These are phyloP conservation scores for Pasiphila rectangulata DNA, from an alignment of 2,888 invertebrate genomes.

Conservation along the genomic window DNA sequence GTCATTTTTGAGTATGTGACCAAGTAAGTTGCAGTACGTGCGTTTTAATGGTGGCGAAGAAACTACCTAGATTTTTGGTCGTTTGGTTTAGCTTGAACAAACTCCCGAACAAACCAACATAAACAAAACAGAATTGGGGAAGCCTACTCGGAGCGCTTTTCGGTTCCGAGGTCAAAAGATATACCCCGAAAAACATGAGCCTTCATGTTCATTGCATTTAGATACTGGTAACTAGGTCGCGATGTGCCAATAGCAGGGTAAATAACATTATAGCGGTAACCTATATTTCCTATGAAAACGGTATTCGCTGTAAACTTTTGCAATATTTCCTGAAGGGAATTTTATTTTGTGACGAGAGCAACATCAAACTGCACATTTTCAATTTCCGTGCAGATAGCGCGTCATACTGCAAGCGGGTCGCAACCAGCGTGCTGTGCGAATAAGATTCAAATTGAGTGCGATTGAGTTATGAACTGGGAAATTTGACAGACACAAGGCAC, in stretches of 20 bases:
- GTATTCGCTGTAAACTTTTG: background rate
- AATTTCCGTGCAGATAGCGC: slow-evolving; percentile 8
- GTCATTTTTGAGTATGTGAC: too few relatives aligned
- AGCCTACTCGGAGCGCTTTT: too few relatives aligned
- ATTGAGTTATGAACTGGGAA: background rate
- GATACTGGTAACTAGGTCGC: background rate
- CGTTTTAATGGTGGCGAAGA: too few relatives aligned
- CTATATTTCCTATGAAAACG: background rate
- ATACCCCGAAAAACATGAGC: too few relatives aligned
- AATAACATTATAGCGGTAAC: background rate
- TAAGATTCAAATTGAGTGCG: slow-evolving; percentile 5
- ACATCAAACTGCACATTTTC: slow-evolving; percentile 15
- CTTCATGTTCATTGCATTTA: background rate
- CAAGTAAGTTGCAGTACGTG: too few relatives aligned
- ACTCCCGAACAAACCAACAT: too few relatives aligned
- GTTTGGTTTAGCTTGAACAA: too few relatives aligned
- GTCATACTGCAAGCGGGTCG: background rate
- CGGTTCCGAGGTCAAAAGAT: too few relatives aligned
- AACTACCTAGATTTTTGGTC: too few relatives aligned
- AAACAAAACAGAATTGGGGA: too few relatives aligned
- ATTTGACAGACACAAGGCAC: background rate
- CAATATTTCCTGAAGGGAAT: background rate
- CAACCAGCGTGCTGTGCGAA: background rate
- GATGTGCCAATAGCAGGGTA: too few relatives aligned
- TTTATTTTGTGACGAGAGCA: slow-evolving; percentile 2